These are phyloP conservation scores for Pseudochaenichthys georgianus DNA, from an alignment of 2,797 vertebrate genomes.

Conservation along the genomic window DNA sequence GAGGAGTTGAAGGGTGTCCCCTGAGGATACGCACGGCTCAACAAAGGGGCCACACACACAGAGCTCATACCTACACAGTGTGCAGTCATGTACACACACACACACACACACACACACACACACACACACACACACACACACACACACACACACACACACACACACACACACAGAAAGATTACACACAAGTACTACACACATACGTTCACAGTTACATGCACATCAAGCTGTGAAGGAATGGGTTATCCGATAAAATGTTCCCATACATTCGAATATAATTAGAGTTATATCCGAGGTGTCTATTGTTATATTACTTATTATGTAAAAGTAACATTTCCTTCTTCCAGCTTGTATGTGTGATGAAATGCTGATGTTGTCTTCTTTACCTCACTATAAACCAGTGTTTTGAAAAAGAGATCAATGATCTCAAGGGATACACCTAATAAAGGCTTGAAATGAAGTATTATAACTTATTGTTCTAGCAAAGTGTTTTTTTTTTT, in stretches of 20 bases:
- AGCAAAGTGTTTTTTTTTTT: too few relatives aligned
- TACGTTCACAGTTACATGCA: too few relatives aligned
- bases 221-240: not conserved
- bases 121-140: too few relatives aligned
- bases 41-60: slow-evolving; percentile 66
- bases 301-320: not conserved
- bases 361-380: not conserved
- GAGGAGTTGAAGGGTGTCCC: slow-evolving; percentile 63
- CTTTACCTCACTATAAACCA: not conserved
- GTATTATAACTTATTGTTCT: too few relatives aligned
- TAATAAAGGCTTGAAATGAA: too few relatives aligned
- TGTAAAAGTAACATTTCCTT: not conserved
- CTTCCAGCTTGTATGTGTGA: not conserved
- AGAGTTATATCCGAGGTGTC: not conserved
- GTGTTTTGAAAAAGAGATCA: too few relatives aligned
- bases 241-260: too few relatives aligned
- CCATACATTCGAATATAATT: too few relatives aligned
- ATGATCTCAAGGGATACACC: too few relatives aligned
- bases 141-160: too few relatives aligned
- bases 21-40: slow-evolving; percentile 55
- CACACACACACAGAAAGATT: too few relatives aligned
- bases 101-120: slow-evolving; percentile 4
- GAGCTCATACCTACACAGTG: slow-evolving; percentile 33
- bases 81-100: slow-evolving; percentile 4
- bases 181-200: too few relatives aligned